Conservation (phyloP, 2,113 vertebrate genomes). For the Chascanopsetta lugubris region DNA sequence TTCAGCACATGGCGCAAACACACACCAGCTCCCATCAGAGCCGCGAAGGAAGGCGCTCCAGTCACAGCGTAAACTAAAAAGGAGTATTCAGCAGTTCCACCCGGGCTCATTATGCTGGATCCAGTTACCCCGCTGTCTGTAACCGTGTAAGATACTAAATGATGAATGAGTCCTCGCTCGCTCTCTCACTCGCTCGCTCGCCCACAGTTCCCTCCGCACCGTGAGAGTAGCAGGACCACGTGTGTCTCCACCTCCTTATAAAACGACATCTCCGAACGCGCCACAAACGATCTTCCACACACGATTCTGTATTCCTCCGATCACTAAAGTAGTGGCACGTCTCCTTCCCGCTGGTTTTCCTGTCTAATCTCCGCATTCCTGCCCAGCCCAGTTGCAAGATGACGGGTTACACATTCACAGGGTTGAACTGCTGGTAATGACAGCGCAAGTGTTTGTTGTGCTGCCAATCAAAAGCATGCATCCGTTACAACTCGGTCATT, state of each 20-base stretch:
- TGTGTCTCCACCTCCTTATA: slow-evolving; percentile 28
- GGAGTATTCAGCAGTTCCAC: slow-evolving; percentile 1
- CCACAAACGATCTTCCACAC: too few species aligned
- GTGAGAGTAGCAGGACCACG: slow-evolving; percentile 32
- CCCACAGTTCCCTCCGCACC: slow-evolving; percentile 13
- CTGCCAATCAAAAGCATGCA: neutral
- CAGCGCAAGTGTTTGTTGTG: neutral
- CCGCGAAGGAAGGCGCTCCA: too few species aligned
- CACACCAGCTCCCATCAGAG: too few species aligned
- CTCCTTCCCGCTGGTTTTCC: slow-evolving; percentile 12
- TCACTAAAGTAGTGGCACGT: neutral
- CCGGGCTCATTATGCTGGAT: slow-evolving; percentile 31
- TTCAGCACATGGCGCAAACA: too few species aligned
- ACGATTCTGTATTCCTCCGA: neutral
- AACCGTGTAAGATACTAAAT: slow-evolving; percentile 64
- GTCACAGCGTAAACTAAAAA: neutral
- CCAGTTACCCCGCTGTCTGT: slow-evolving; percentile 51
- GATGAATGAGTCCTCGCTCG: slow-evolving; percentile 65
- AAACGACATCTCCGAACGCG: slow-evolving; percentile 5
- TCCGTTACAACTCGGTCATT: neutral
- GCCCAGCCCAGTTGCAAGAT: slow-evolving; percentile 33
- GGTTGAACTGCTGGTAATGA: slow-evolving; percentile 25
- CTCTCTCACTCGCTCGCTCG: slow-evolving; percentile 13
- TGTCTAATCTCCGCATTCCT: slow-evolving; percentile 51
- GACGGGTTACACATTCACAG: slow-evolving; percentile 51